These are phyloP conservation scores for Zaprionus obscuricornis DNA, from an alignment of 2,888 invertebrate genomes.

Conservation along the genomic window DNA sequence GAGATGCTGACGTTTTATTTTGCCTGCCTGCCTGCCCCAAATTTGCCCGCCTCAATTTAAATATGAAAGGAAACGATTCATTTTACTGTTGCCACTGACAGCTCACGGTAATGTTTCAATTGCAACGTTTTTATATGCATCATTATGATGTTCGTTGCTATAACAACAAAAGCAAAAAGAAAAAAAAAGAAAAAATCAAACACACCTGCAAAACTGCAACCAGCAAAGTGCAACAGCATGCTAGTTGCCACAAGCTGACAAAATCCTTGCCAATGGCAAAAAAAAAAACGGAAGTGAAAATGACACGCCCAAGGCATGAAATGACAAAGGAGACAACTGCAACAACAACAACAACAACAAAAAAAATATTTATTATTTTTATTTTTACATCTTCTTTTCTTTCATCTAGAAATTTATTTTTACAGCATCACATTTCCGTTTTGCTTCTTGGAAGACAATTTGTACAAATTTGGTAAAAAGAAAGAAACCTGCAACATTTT, in stretches of 20 bases:
- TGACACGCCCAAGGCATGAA: conserved; percentile 64
- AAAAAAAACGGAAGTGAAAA: conserved; percentile 62
- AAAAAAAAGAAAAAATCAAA: too few relatives aligned
- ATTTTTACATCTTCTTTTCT: conserved; percentile 27
- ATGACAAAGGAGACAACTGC: conserved; percentile 40
- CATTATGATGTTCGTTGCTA: conserved; percentile 31
- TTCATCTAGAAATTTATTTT: conserved; percentile 61
- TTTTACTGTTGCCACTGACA: conserved; percentile 60
- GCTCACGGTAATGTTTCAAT: conserved; percentile 64
- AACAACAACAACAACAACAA: conserved; percentile 35
- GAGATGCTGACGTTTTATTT: too few relatives aligned
- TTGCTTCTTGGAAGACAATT: conserved; percentile 37
- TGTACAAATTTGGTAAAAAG: conserved; percentile 41
- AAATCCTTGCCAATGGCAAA: conserved; percentile 7
- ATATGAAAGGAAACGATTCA: conserved; percentile 72
- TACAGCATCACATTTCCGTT: conserved; percentile 61
- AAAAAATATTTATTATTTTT: too few relatives aligned
- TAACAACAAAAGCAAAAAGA: background rate
- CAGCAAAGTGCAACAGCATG: conserved; percentile 23
- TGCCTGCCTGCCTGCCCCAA: too few relatives aligned
- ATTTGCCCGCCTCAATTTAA: too few relatives aligned
- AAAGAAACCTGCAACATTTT: conserved; percentile 26
- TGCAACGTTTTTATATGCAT: conserved; percentile 26
- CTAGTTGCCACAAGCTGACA: background rate
- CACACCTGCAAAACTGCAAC: too few relatives aligned